Conservation (phyloP, 1,140 invertebrate species). For the Zaprionus nigranus region DNA sequence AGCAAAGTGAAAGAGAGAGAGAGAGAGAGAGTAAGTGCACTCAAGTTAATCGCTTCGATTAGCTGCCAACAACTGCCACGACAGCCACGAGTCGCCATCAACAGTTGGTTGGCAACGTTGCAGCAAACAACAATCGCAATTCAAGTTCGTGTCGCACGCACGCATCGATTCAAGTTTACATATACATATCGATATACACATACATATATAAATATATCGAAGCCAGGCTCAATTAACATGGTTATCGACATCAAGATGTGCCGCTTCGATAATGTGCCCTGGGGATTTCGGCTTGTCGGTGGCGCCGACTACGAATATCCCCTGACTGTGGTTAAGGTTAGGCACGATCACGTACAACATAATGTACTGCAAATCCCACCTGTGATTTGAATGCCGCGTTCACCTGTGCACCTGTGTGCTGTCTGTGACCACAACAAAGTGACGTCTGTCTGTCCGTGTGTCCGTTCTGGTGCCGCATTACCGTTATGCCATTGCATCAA, state of each 20-base stretch:
- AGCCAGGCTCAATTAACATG: conserved; percentile 73
- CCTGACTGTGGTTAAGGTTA: conserved; percentile 92
- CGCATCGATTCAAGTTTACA: conserved; percentile 13
- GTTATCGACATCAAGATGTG: conserved; percentile 86
- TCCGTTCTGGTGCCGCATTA: conserved; percentile 20
- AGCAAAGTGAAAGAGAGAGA: not conserved
- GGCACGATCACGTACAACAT: conserved; percentile 38
- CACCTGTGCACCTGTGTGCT: conserved; percentile 35
- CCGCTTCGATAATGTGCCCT: conserved; percentile 89
- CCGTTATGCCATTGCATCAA: conserved; percentile 34
- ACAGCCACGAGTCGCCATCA: conserved; percentile 32
- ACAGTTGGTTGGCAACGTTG: conserved; percentile 73
- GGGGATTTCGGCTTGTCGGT: conserved; percentile 95
- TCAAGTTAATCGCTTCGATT: conserved; percentile 55
- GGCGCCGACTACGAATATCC: conserved; percentile 93
- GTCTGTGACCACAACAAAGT: conserved; percentile 39
- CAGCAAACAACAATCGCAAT: conserved; percentile 42
- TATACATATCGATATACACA: not conserved
- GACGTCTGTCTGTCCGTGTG: not conserved
- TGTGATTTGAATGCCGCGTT: conserved; percentile 36
- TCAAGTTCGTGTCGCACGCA: conserved; percentile 21
- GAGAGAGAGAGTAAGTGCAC: conserved; percentile 1
- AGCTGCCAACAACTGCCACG: conserved; percentile 3
- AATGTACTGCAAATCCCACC: conserved; percentile 18
- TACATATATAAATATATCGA: not conserved